phyloP scores from a whole-genome alignment of 2,113 vertebrate genomes.

The Zingel zingel region DNA sequence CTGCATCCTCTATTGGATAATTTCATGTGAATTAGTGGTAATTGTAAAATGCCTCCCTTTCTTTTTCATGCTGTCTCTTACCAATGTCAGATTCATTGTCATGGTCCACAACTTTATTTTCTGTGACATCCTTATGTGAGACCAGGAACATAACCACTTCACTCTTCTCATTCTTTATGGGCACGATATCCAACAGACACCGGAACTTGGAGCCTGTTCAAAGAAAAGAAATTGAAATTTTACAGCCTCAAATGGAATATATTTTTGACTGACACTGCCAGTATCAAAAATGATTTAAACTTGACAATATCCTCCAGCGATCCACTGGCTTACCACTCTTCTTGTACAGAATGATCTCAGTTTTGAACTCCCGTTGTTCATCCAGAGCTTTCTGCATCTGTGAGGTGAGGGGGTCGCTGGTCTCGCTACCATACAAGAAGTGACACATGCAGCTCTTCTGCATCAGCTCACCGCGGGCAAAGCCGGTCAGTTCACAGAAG shows the following conservation, averaged over 20 bases:
- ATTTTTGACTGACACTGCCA: background rate
- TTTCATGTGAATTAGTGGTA: constrained; percentile 39
- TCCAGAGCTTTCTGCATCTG: constrained; percentile 87
- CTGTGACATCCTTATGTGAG: constrained; percentile 93
- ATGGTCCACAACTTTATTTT: constrained; percentile 86
- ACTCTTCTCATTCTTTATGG: constrained; percentile 94
- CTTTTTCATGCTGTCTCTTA: constrained; percentile 63
- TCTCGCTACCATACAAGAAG: constrained; percentile 87
- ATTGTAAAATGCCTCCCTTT: background rate
- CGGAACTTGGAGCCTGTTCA: constrained; percentile 89
- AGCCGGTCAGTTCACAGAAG: constrained; percentile 88
- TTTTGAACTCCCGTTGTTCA: constrained; percentile 87
- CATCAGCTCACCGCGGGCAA: constrained; percentile 88
- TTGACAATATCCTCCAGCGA: background rate
- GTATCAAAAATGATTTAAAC: background rate
- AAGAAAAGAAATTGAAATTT: constrained; percentile 7
- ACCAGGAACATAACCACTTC: constrained; percentile 94
- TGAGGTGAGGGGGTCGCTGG: constrained; percentile 82
- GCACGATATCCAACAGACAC: constrained; percentile 93
- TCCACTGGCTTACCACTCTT: constrained; percentile 82
- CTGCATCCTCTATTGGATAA: constrained; percentile 21
- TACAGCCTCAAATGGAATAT: background rate
- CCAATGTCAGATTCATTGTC: constrained; percentile 86
- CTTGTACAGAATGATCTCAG: constrained; percentile 87
- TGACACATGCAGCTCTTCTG: constrained; percentile 89